These are phyloP conservation scores for Amblyteles armatorius DNA, from an alignment of 2,888 invertebrate species.

Conservation along the genomic window DNA sequence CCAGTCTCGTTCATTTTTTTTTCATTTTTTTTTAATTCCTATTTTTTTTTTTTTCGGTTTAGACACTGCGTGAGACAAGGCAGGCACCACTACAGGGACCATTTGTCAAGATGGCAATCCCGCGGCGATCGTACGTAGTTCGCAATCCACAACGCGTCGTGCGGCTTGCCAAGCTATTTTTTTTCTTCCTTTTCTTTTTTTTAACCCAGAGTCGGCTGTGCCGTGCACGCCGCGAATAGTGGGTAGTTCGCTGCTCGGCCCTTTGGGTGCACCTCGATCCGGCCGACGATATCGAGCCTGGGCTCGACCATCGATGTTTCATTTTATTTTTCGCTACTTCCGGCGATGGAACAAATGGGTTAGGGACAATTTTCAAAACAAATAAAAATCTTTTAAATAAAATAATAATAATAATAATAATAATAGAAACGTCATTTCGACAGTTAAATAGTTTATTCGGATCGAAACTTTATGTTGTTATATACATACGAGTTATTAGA, in stretches of 20 bases:
- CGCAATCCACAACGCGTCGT: constrained; percentile 26
- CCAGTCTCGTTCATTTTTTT: not conserved
- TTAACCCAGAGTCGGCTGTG: not conserved
- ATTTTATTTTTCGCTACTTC: too few species aligned
- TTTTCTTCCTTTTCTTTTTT: not conserved
- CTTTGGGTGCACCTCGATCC: constrained; percentile 28
- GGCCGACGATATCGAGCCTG: constrained; percentile 1
- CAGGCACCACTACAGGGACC: constrained; percentile 8
- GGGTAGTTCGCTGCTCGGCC: constrained; percentile 3
- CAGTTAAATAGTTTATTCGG: constrained; percentile 83
- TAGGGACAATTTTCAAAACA: not conserved
- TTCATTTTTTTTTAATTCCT: not conserved
- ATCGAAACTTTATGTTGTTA: constrained; percentile 80
- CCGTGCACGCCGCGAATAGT: not conserved
- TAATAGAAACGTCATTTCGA: constrained; percentile 67
- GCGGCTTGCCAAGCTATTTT: not conserved
- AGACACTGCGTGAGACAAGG: constrained; percentile 14
- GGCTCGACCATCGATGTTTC: not conserved
- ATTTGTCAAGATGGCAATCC: constrained; percentile 47
- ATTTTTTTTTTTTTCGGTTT: not conserved
- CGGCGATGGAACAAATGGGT: not conserved
- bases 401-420: not conserved
- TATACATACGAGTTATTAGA: constrained; percentile 82
- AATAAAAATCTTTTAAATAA: not conserved
- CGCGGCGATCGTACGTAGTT: constrained; percentile 7